Evolutionary conservation across 2,797 vertebrate species (phyloP), one percentile per base, ranked within the genome.

Genomic region (Thunnus albacares): DNA sequence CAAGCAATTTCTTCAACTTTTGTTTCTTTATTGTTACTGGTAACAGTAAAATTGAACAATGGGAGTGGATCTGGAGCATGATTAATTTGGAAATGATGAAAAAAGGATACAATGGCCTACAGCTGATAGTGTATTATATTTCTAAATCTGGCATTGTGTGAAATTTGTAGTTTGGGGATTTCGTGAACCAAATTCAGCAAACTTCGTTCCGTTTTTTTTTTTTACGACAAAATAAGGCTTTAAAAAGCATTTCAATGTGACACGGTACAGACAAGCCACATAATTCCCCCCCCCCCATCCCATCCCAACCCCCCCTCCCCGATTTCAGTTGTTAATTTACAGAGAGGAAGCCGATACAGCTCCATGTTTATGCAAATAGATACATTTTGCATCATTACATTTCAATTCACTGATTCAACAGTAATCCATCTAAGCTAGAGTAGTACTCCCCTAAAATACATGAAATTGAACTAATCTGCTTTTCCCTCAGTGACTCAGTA

Each of bases 401-500:
- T 92, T 93, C 85, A 91, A 91, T 90, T 90, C 68, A 74, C 79
- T 71, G 84, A 91, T 89, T 93, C 76, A 89, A 92, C 87, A 87
- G 87, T 93, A 95, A 94, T 94, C 93, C 93, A 90, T 84, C 85
- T 92, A 90, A 93, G 93, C 92, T 82, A 90, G 89, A 83, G 87
- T 88, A 83, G 89, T 87, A 93, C 85, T 88, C 82, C 81, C 83
- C 67, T 87, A 90, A 93, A 95, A 93, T 87, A 94, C 85, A 92
- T 89, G 84, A 91, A 94, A 94, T 90, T 91, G 88, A 94, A 94
- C 92, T 93, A 93, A 95, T 94, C 94, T 94, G 89, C 90, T 91
- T 93, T 89, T 87, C 89, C 83, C 87, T 89, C 71, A 33, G 91
- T 90, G 90, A 89, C 90, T 90, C 88, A 30, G 81, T 90, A 87